Conservation (phyloP, 2,888 invertebrate genomes). For the Agrochola lota region DNA sequence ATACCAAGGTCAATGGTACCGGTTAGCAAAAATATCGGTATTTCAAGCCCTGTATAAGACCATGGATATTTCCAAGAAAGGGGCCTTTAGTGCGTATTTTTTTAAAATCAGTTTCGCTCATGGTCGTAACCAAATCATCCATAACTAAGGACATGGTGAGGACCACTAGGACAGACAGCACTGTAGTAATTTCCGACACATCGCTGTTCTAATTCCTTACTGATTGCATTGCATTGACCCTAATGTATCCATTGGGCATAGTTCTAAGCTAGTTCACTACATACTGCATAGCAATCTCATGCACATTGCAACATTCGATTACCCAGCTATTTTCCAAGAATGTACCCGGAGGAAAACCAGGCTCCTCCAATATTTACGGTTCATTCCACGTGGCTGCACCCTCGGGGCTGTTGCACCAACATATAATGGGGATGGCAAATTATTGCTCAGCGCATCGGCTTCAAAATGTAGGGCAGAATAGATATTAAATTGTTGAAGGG, state of each 20-base stretch:
- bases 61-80: background rate
- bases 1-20: too few relatives aligned
- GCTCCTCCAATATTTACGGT: constrained; percentile 54
- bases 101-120: background rate
- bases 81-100: background rate
- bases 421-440: constrained; percentile 47
- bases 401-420: constrained; percentile 38
- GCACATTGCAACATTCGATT: constrained; percentile 43
- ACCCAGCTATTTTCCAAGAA: constrained; percentile 50
- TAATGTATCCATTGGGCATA: background rate
- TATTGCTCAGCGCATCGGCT: constrained; percentile 36
- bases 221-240: background rate
- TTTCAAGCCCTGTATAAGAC: background rate
- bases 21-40: too few relatives aligned
- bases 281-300: background rate
- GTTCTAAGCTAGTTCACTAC: background rate
- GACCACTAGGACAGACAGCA: too few relatives aligned
- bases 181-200: background rate
- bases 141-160: background rate
- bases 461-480: constrained; percentile 29
- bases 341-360: constrained; percentile 25
- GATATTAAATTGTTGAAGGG: constrained; percentile 31
- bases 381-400: constrained; percentile 57
- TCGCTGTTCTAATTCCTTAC: background rate
- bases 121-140: too few relatives aligned